Conservation (phyloP, 2,888 invertebrate species). For the Ommatoiulus sabulosus region DNA sequence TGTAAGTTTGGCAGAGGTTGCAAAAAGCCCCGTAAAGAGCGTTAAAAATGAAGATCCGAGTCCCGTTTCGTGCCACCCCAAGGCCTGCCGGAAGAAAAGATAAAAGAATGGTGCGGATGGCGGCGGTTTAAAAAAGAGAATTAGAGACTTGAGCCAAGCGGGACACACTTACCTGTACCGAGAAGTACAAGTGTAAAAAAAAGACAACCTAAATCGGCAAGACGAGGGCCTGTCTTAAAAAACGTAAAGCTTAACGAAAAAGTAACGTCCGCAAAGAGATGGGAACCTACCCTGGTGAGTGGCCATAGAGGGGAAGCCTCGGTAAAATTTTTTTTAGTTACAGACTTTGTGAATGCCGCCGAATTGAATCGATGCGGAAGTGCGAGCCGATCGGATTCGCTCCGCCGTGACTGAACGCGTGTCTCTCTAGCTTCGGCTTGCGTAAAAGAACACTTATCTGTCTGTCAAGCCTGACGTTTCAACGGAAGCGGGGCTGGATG, state of each 20-base stretch:
- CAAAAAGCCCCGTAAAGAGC: no score
- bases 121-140: background rate
- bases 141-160: background rate
- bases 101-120: background rate
- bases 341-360: background rate
- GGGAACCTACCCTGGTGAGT: background rate
- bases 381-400: background rate
- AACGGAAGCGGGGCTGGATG: constrained; percentile 25
- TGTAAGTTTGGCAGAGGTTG: no score
- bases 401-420: background rate
- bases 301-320: background rate
- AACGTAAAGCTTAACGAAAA: background rate
- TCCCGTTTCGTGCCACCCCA: background rate
- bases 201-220: background rate
- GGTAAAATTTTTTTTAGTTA: background rate
- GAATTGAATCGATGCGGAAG: background rate
- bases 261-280: background rate
- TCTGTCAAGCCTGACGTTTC: background rate
- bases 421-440: background rate
- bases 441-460: constrained; percentile 1
- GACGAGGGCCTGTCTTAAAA: background rate
- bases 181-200: background rate
- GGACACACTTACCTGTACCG: background rate
- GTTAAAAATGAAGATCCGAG: no score
- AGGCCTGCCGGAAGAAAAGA: background rate